These are phyloP conservation scores for Orthosia gothica DNA, from an alignment of 2,888 invertebrate species.

Conservation along the genomic window DNA sequence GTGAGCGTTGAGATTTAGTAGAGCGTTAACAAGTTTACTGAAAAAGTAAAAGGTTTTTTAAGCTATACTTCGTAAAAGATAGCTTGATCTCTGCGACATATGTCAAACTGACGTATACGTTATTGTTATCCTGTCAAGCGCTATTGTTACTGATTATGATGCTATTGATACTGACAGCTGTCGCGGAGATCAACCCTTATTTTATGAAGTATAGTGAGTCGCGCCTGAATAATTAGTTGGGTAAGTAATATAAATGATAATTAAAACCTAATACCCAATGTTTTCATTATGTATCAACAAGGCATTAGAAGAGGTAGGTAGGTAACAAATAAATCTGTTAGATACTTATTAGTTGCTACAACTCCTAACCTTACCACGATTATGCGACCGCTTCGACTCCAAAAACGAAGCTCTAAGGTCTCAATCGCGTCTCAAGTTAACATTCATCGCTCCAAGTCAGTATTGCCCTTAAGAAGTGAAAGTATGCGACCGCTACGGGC, in stretches of 20 bases:
- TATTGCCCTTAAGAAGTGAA: conserved; percentile 84
- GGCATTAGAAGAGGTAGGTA: neutral
- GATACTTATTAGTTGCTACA: neutral
- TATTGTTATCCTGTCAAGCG: too few species aligned
- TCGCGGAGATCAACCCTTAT: too few species aligned
- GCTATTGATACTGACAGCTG: too few species aligned
- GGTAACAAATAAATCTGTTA: neutral
- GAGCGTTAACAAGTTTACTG: neutral
- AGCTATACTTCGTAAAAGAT: too few species aligned
- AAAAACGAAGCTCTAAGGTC: conserved; percentile 22
- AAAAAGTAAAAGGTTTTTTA: neutral
- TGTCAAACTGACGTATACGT: too few species aligned
- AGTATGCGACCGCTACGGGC: conserved; percentile 76
- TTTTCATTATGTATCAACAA: neutral
- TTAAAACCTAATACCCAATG: neutral
- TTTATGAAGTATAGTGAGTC: too few species aligned
- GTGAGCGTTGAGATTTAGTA: neutral
- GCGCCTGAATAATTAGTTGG: neutral
- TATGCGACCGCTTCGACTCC: neutral
- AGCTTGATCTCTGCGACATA: too few species aligned
- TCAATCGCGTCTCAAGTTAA: conserved; percentile 47
- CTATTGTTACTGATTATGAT: too few species aligned
- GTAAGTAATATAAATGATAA: neutral
- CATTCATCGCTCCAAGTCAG: conserved; percentile 63
- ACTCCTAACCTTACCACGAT: neutral